phyloP scores from a whole-genome alignment of 37 sponge, comb jelly and placozoan species.

The Cliona cf. orientalis region DNA sequence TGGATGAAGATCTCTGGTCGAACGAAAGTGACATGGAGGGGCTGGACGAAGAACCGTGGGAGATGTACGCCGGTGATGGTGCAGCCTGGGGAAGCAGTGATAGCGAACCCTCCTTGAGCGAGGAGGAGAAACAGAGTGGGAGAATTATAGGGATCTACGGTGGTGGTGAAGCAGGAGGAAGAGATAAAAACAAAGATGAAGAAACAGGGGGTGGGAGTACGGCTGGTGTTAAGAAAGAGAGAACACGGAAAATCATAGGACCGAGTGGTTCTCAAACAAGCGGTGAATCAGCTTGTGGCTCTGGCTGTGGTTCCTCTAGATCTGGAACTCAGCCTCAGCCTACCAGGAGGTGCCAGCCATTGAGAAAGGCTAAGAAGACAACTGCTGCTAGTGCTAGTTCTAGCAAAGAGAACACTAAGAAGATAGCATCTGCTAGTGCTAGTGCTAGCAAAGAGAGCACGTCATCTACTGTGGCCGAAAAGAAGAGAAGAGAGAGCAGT shows the following conservation, averaged over 20 bases:
- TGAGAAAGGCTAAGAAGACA: no score
- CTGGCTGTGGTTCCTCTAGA: background rate
- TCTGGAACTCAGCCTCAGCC: no score
- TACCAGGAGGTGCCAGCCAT: no score
- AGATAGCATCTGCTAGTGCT: no score
- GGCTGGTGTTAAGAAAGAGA: background rate
- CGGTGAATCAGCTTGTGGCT: background rate
- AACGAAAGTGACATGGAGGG: background rate
- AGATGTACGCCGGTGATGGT: background rate
- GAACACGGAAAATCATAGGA: background rate
- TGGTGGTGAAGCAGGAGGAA: background rate
- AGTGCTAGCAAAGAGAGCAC: no score
- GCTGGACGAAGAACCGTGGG: background rate
- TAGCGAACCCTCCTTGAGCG: background rate
- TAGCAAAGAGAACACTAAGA: no score
- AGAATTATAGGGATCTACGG: background rate
- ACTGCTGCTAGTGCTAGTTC: no score
- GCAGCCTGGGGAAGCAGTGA: background rate
- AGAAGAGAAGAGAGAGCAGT: no score
- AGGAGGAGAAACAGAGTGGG: slow-evolving; percentile 5
- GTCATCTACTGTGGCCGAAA: no score
- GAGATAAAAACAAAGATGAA: background rate
- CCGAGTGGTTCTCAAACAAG: background rate
- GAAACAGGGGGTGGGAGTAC: background rate
- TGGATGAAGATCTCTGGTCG: background rate